Base-by-base conservation (phyloP, 2,888 invertebrate genomes). In the Caradrina kadenii region DNA sequence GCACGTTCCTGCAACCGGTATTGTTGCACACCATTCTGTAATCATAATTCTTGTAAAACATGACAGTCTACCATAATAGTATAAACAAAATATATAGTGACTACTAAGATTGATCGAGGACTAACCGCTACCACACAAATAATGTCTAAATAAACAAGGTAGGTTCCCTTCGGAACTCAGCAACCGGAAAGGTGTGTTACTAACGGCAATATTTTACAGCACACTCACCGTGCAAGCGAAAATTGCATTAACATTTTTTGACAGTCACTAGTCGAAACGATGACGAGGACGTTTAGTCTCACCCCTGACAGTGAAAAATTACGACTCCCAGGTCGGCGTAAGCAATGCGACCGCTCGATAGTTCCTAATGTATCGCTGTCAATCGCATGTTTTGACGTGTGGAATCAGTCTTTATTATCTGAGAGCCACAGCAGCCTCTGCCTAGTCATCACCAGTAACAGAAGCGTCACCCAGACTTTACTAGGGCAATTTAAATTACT, bases 331-430 rank as follows among this genome's bases (percentile, higher is more conserved):
- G 89, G 89, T 88, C 87, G 89, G 87, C 88, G 88, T 87, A 88
- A 89, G 90, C 89, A 87, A 89, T 83, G 87, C 89, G 91, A 93
- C 93, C 93, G 88, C 73, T 91, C 93, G 92, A 94, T 94, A 94
- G 92, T 93, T 94, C 90, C 91, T 95, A 94, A 94, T 94, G 94
- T 94, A 94, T 93, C 85, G 94, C 93, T 93, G 94, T 94, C 95
- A 94, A 94, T 95, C 92, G 92, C 89, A 88, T 91, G 90, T 92
- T 93, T 93, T 94, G 94, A 94, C 93, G 92, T 89, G 87, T 89
- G 87, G 91, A 93, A 93, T 93, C 93, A 92, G 91, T 93, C 89
- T 89, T 89, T 90, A 88, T 89, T 88, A 91, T 91, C 90, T 89
- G 76, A 87, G 86, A 86, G 86, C 80, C 82, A 74, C 76, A 80